These are phyloP conservation scores for Drosophila hamatofila DNA, from an alignment of 2,888 invertebrate genomes.

Conservation along the genomic window DNA sequence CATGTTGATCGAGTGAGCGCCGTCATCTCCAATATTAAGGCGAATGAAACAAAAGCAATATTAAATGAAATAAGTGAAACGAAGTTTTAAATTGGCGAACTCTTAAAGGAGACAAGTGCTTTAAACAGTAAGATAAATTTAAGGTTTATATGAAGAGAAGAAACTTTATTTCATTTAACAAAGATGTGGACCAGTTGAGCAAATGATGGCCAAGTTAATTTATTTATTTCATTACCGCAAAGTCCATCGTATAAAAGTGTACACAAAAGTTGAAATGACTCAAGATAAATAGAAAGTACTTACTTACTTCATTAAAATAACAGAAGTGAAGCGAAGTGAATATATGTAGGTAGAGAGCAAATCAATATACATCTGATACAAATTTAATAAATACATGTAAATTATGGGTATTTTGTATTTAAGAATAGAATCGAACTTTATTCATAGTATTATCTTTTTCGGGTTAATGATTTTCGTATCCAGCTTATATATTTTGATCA, in stretches of 20 bases:
- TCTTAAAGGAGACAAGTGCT: background rate
- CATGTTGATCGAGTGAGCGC: constrained; percentile 72
- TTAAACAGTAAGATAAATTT: background rate
- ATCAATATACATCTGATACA: background rate
- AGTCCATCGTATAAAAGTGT: background rate
- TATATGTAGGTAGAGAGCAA: background rate
- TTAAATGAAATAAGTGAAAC: constrained; percentile 15
- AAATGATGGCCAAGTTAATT: background rate
- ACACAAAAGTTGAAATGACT: background rate
- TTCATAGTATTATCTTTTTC: too few relatives aligned
- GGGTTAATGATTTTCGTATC: too few relatives aligned
- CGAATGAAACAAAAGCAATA: constrained; percentile 16
- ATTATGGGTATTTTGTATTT: too few relatives aligned
- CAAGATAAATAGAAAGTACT: background rate
- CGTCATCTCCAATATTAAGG: constrained; percentile 63
- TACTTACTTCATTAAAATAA: background rate
- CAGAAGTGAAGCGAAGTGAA: background rate
- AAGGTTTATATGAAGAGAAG: background rate
- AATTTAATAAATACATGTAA: too few relatives aligned
- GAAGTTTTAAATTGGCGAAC: background rate
- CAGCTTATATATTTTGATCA: background rate
- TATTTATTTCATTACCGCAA: background rate
- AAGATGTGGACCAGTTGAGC: background rate
- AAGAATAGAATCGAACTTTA: too few relatives aligned
- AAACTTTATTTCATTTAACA: background rate